These are phyloP conservation scores for Thripadectes ignobilis DNA, from an alignment of 2,797 vertebrate genomes.

Conservation along the genomic window DNA sequence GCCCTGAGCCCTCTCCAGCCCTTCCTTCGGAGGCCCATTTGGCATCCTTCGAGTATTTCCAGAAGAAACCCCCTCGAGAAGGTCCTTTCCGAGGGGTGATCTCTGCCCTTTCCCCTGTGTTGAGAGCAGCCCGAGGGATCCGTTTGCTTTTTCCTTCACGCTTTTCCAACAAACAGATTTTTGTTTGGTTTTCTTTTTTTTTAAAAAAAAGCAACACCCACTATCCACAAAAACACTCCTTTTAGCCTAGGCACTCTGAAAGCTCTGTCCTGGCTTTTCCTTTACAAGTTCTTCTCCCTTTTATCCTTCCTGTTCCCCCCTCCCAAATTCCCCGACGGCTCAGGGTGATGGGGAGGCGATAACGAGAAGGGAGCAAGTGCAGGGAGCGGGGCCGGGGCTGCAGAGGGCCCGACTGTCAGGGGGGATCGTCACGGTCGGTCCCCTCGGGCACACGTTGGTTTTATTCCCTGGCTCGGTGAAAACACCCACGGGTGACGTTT, in stretches of 20 bases:
- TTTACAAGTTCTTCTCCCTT: accelerated
- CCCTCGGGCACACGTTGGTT: not conserved
- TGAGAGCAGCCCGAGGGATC: not conserved
- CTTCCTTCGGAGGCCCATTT: not conserved
- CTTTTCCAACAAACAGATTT: not conserved
- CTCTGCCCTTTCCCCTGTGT: not conserved
- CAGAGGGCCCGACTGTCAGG: accelerated
- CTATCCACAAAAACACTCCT: not conserved
- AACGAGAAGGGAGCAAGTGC: not conserved
- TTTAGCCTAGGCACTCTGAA: not conserved
- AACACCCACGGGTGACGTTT: not conserved
- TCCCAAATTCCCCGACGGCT: not conserved
- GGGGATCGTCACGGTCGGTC: not conserved
- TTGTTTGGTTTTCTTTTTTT: not conserved
- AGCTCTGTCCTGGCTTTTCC: not conserved
- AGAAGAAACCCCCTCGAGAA: not conserved
- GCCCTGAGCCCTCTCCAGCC: not conserved
- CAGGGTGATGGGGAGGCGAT: not conserved
- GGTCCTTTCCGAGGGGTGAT: not conserved
- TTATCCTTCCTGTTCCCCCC: not conserved
- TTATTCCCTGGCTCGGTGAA: not conserved
- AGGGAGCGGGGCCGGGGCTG: not conserved
- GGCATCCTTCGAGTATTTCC: not conserved
- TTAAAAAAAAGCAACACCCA: not conserved
- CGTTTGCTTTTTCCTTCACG: accelerated